Evolutionary conservation across 92 coral and sea anemone genomes (phyloP), one percentile per base, ranked within the genome.

Genomic region (Desmophyllum pertusum): DNA sequence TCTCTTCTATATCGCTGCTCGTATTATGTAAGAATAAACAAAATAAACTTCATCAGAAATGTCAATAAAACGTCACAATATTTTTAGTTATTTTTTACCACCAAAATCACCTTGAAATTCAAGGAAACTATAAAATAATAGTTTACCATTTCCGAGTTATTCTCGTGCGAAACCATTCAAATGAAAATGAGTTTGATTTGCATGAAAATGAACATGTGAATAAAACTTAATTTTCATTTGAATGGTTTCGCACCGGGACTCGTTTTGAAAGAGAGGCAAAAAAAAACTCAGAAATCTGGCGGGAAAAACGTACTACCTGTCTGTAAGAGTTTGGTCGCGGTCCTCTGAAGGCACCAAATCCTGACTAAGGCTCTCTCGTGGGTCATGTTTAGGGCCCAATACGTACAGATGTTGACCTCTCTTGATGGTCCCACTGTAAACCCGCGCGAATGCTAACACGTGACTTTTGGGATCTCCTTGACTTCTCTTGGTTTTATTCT

Each of bases 381-480:
- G 99, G 75, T 96, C 95, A 57, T 96, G 94, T 70, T 89, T 94
- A 33, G 99, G 99, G 29, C 99, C 98, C 79, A 96, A 81, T 7
- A 96, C 95, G 78, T 90, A 96, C 59, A 96, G 71, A 31, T 52
- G 78, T 77, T 96, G 96, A 17, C 98, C 99, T 79, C 91, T 96
- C 61, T 77, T 89, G 59, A 96, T 73, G 67, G 91, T 90, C 46
- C 99, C 99, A 51, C 99, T 96, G 81, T 94, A 96, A 43, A 96
- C 99, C 0, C 99, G 87, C 8, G 99, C 99, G 36, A 96, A 96
- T 0, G 99, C 99, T 55, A 94, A 62, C 86, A 96, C 88, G 76
- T 94, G 93, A 64, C 88, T 95, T 71, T 86, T 92, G 97, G 90
- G 10, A 59, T 27, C 42, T 86, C 68, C 27, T 81, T 39, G 13